Percentiles rank a stretch among this genome's conserved stretches.
These are phyloP conservation scores for Balearica regulorum DNA, from an alignment of 2,797 vertebrate species.

Conservation along the genomic window DNA sequence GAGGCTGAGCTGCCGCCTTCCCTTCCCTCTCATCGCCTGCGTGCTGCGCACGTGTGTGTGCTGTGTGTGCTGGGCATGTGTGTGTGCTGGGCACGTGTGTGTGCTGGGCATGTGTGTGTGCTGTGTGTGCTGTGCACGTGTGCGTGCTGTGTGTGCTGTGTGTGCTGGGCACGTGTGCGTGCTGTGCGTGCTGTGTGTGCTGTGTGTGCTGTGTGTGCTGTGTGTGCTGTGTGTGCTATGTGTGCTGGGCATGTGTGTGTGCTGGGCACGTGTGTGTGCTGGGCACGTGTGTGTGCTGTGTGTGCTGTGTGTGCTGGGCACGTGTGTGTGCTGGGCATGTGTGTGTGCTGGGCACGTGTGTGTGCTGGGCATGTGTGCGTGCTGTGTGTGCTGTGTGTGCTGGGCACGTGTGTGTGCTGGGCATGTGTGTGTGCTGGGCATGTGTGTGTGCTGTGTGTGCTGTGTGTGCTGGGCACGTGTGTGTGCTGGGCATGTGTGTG, in stretches of 20 bases:
- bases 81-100: no score
- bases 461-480: not conserved
- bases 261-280: no score
- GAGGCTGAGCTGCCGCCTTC: not conserved
- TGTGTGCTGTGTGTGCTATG: no score
- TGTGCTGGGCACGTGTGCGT: not conserved
- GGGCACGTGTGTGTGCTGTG: not conserved
- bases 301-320: not conserved
- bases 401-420: not conserved
- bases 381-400: no score
- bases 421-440: not conserved
- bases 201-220: no score
- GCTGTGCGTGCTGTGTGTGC: no score
- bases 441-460: no score
- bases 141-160: no score
- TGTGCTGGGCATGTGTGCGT: no score
- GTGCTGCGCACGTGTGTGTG: not conserved
- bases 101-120: not conserved
- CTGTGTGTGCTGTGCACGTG: no score
- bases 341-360: not conserved
- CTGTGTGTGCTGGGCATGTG: not conserved
- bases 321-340: not conserved
- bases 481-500: not conserved
- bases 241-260: not conserved
- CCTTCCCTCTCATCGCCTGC: not conserved